Evolutionary conservation across 2,113 vertebrate genomes (phyloP), one percentile per base, ranked within the genome.

Genomic region (Xerus inauris): DNA sequence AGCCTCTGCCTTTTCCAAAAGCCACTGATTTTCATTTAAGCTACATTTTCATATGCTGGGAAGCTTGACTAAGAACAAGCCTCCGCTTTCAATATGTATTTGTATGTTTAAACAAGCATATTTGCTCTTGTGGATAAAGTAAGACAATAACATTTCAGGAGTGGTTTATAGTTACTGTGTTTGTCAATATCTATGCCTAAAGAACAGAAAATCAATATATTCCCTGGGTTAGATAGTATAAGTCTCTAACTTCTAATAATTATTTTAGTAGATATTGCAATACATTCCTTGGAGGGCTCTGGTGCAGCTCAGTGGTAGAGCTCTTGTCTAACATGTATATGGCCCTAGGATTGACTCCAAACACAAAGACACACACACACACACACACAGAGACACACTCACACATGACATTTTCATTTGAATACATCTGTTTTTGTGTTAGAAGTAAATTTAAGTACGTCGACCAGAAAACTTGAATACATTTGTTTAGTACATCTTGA

Each of bases 371-470:
- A 30, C 16, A 30, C 3, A 54, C 22, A 72, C 22, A 85, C 20
- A 49, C 17, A 59, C 2, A 57, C 42, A 40, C 51, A 54, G 3
- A 54, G 4, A 51, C 54, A 57, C 54, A 57, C 54, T 20, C 54
- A 20, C 54, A 57, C 16, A 54, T 0, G 0, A 16, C 26, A 16
- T 10, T 26, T 11, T 72, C 16, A 35, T 54, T 40, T 8, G 19
- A 45, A 49, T n/a, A 28, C 49, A n/a, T 57, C 24, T 57, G 24
- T 57, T 19, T 65, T 51, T 9, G 10, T 64, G 8, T 87, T 91
- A 47, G 40, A 57, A 92, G 76, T 59, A 89, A 94, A 73, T 76
- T 47, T 20, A 59, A 92, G 42, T 72, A 87, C 62, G 67, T 92
- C 87, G 62, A 57, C 11, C 49, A 82, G 10, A 11, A 51, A 81